phyloP scores from a whole-genome alignment of 2,113 vertebrate genomes.

The Petroica traversi region DNA sequence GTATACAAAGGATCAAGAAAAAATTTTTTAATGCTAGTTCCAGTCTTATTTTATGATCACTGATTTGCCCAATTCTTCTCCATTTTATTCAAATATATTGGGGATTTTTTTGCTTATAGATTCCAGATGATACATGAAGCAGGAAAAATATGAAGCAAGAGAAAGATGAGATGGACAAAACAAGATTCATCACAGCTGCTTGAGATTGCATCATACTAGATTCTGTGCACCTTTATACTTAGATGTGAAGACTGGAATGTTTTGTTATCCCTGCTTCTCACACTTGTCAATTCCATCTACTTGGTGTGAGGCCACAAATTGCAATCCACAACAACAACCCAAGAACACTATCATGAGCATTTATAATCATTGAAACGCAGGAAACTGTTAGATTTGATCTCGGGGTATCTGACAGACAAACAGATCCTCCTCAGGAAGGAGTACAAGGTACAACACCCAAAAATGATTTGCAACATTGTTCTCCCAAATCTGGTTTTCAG shows the following conservation, averaged over 20 bases:
- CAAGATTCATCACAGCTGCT: not conserved
- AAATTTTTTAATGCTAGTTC: not conserved
- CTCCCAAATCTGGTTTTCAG: not conserved
- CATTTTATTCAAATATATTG: not conserved
- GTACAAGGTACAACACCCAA: not conserved
- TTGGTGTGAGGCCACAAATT: not conserved
- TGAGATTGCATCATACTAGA: not conserved
- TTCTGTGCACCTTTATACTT: not conserved
- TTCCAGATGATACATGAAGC: not conserved
- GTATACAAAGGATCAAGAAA: not conserved
- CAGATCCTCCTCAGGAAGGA: not conserved
- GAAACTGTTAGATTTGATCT: not conserved
- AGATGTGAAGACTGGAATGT: not conserved
- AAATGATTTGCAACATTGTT: not conserved
- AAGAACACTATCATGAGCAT: not conserved
- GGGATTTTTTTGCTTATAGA: not conserved
- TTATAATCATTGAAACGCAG: not conserved
- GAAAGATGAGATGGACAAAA: not conserved
- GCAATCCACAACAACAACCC: not conserved
- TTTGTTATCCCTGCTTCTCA: not conserved
- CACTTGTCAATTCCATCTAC: not conserved
- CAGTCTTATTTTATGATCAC: not conserved
- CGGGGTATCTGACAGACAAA: not conserved
- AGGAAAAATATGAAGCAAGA: not conserved
- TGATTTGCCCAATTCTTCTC: not conserved